Evolutionary conservation across 2,888 invertebrate species (phyloP).

Genomic region (Spisula solida): DNA sequence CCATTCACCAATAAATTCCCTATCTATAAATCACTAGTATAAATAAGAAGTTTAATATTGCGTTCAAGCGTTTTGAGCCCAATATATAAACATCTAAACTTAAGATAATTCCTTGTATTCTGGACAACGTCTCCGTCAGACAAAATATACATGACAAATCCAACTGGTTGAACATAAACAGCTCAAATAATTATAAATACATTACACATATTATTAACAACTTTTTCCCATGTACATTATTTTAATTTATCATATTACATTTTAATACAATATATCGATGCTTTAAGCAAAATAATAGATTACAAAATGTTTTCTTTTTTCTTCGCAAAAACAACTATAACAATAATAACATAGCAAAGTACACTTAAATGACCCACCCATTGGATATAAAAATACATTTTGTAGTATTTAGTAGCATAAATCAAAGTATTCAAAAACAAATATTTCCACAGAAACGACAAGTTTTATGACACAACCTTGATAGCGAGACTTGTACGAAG

Average conservation of each 20-base stretch:
- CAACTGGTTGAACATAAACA: not conserved
- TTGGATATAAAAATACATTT: slow-evolving; percentile 39
- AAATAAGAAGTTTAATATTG: not conserved
- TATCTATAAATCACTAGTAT: not conserved
- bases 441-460: not conserved
- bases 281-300: slow-evolving; percentile 26
- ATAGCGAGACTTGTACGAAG: not conserved
- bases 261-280: slow-evolving; percentile 15
- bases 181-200: slow-evolving; percentile 37
- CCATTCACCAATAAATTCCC: not conserved
- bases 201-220: slow-evolving; percentile 42
- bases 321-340: not conserved
- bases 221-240: slow-evolving; percentile 38
- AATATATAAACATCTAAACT: not conserved
- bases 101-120: not conserved
- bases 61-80: not conserved
- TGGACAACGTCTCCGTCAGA: not conserved
- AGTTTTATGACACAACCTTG: not conserved
- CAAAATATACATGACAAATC: not conserved
- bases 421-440: not conserved
- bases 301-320: slow-evolving; percentile 18
- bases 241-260: not conserved
- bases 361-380: slow-evolving; percentile 23
- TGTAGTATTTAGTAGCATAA: not conserved
- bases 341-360: not conserved